Evolutionary conservation across 2,888 invertebrate species (phyloP).

Genomic region (Aleiodes testaceus): DNA sequence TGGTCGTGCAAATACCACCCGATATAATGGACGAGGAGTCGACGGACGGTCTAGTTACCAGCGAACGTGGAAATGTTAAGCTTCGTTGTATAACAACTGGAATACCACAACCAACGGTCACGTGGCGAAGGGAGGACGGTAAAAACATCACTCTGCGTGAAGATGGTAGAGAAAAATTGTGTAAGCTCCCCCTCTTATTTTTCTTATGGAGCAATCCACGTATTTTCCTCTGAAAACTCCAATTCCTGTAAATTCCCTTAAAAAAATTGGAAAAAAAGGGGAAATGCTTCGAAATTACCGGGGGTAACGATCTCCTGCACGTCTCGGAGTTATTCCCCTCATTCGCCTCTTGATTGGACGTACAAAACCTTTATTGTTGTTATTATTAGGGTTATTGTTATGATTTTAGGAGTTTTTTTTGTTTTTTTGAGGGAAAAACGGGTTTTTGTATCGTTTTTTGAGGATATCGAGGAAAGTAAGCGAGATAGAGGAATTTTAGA

Average conservation of each 20-base stretch:
- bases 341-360: background rate
- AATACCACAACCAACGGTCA: conserved; percentile 84
- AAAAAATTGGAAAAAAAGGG: background rate
- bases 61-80: conserved; percentile 86
- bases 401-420: too few species aligned
- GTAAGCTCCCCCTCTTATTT: conserved; percentile 55
- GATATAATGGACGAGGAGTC: conserved; percentile 87
- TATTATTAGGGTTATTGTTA: background rate
- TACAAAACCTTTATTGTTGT: conserved; percentile 3
- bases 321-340: conserved; percentile 7
- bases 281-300: background rate
- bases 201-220: too few species aligned
- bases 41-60: conserved; percentile 83
- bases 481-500: too few species aligned
- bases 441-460: too few species aligned
- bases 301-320: conserved; percentile 4
- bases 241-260: background rate
- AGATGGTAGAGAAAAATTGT: conserved; percentile 72
- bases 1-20: conserved; percentile 91
- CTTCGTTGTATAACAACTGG: conserved; percentile 87
- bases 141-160: conserved; percentile 84
- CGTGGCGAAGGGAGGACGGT: conserved; percentile 87
- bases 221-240: too few species aligned
- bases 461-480: too few species aligned
- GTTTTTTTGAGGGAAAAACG: too few species aligned